Evolutionary conservation across 2,797 vertebrate species (phyloP), one percentile per base, ranked within the genome.

Genomic region (Argya squamiceps): DNA sequence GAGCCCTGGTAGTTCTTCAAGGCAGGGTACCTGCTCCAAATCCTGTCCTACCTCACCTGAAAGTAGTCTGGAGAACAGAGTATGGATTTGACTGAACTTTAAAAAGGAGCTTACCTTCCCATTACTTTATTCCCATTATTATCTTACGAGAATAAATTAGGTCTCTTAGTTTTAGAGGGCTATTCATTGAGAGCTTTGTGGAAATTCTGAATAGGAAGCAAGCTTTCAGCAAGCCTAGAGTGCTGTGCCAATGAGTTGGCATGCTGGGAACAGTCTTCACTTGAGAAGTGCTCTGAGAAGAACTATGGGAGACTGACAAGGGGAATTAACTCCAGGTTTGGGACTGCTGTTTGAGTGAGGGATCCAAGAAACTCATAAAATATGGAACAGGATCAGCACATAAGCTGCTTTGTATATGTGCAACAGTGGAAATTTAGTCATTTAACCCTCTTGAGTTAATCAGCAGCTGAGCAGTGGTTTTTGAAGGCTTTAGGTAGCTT

Each of bases 381-480:
- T 97, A 94, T 93, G 93, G 85, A 96, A 83, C 76, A 95, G 95
- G 90, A 97, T 96, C 93, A 96, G 39, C 62, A 65, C 63, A 73
- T 96, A 96, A 96, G 88, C 92, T 78, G 76, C 95, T 96, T 93
- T 92, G 58, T 93, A 52, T 95, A 88, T 65, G 65, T 94, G 92
- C 83, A 93, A 93, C 76, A 86, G 92, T 86, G 92, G 90, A 96
- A 96, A 95, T 93, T 84, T 92, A 93, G 83, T 78, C 58, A 65
- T 84, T 95, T 96, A 96, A 90, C 92, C 69, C 76, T 88, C 92
- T 81, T 94, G 92, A 95, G 89, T 86, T 97, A 96, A 93, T 92
- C 94, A 94, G 90, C 88, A 90, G 73, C 88, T 96, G 88, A 96
- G 92, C 76, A 84, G 89, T 52, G 83, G 65, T 78, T 84, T 95